These are phyloP conservation scores for Callyntrura guangdongensis DNA, from an alignment of 2,888 invertebrate species.

Conservation along the genomic window DNA sequence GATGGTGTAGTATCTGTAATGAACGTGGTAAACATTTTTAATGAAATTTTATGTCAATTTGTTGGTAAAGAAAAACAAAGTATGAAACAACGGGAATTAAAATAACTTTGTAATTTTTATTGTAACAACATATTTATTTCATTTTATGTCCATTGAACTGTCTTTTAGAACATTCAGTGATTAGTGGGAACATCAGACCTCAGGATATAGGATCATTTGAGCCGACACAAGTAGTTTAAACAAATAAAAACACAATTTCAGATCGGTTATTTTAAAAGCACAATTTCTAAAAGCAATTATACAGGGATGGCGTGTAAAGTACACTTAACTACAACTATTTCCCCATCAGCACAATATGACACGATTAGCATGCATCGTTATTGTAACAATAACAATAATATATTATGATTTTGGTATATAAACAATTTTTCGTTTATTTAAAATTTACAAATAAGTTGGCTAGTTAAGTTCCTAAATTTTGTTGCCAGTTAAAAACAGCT, in stretches of 20 bases:
- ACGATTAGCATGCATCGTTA: too few species aligned
- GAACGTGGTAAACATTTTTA: neutral
- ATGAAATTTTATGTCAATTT: neutral
- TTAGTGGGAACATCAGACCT: neutral
- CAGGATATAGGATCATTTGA: constrained; percentile 1
- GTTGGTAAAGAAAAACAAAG: neutral
- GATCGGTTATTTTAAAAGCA: neutral
- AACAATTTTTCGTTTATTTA: too few species aligned
- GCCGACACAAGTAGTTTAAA: neutral
- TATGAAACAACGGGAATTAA: neutral
- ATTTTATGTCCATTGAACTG: constrained; percentile 41
- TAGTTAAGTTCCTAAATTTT: neutral
- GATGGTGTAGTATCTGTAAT: neutral
- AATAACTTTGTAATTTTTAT: constrained; percentile 28
- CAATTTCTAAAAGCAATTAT: neutral
- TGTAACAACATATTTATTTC: constrained; percentile 56
- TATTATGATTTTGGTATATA: too few species aligned
- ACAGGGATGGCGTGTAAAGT: neutral
- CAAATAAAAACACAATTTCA: neutral
- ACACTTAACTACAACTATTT: neutral
- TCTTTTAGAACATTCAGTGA: constrained; percentile 45
- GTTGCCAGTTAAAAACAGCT: neutral
- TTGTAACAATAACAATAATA: too few species aligned
- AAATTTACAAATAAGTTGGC: too few species aligned
- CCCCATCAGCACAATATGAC: too few species aligned